Evolutionary conservation across 2,888 invertebrate genomes (phyloP), one percentile per base, ranked within the genome.

Genomic region (Timema podura): DNA sequence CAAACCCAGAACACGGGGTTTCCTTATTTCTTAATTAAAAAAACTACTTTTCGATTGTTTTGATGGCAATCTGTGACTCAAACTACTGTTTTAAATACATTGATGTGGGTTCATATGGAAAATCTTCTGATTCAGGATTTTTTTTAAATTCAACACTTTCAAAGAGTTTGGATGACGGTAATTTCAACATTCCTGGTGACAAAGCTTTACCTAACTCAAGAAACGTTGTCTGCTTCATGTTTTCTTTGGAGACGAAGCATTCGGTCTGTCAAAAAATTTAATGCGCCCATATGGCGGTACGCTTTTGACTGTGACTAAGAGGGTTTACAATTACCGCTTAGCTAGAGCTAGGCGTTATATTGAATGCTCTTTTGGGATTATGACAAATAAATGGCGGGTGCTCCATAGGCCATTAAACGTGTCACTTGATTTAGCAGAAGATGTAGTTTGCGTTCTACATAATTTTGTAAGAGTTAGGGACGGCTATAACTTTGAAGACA

Each of bases 341-440:
- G 68, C 68, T 49, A 74, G 75, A 70, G 77, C 76, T 61, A 64
- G 77, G 69, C 67, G 77, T 51, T 76, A 73, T 48, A 73, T 77
- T n/a, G 75, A 78, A 71, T 76, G 76, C 70, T 72, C 75, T 67
- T 77, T 78, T 72, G 76, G 77, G 13, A 77, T 78, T 73, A 72
- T 76, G 2, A 72, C 71, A 47, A 76, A 77, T 74, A 77, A 77
- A 72, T 77, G 77, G 76, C 70, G 77, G 72, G 78, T 79, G 70
- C 76, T 78, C 70, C 78, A 79, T 73, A 71, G 76, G 69, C 76
- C 78, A 7, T 44, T 69, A n/a, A 70, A 72, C 65, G 65, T 71
- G 16, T 16, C 65, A 57, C 69, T 72, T 16, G 74, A 76, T 65
- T 75, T 75, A 71, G 74, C 75, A 59, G 70, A 72, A 7, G 68